Base-by-base conservation (phyloP, 64 coral and sea anemone genomes). In the Trachythela sp. region DNA sequence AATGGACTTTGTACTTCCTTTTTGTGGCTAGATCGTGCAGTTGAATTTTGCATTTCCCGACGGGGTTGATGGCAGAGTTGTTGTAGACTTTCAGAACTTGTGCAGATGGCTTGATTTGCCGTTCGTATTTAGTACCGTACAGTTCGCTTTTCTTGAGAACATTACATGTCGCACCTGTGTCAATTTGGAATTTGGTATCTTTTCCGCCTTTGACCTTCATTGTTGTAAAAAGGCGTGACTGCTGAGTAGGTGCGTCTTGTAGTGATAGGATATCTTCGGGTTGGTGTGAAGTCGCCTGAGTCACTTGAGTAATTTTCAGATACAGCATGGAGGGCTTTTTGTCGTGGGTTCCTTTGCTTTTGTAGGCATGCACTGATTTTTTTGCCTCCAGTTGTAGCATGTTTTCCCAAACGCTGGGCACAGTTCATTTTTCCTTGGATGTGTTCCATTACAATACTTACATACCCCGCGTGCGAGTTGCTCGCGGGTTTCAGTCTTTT, bases 141-240 rank as follows among this genome's bases (percentile, higher is more conserved):
- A 32, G 71, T 35, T 5, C 36, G 71, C 71, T 32, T 32, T 32
- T 38, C 29, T 38, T 38, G 3, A 32, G 2, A 1, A 38, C 71
- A 77, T 77, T 77, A n/a, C 71, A 77, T 22, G 71, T 77, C 31
- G 71, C 71, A 3, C 71, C 71, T 7, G 71, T 77, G 17, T 38
- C 71, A 38, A 77, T 67, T 68, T 91, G 84, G 50, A 91, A 91
- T 35, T 3, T 77, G 36, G 71, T n/a, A 34, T 22, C 13, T 13
- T 29, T 27, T 36, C 71, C 71, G 2, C 71, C 71, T 77, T 77
- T 77, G 11, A 77, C 17, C 32, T 77, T 77, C 71, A 77, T 77
- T 77, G 3, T n/a, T 13, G 36, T 77, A 4, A 15, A 17, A 1
- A 77, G 13, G 4, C 71, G 71, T 13, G 71, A 22, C 29, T 77